phyloP scores from a whole-genome alignment of 2,888 invertebrate species.

The Andricus quercusramuli region DNA sequence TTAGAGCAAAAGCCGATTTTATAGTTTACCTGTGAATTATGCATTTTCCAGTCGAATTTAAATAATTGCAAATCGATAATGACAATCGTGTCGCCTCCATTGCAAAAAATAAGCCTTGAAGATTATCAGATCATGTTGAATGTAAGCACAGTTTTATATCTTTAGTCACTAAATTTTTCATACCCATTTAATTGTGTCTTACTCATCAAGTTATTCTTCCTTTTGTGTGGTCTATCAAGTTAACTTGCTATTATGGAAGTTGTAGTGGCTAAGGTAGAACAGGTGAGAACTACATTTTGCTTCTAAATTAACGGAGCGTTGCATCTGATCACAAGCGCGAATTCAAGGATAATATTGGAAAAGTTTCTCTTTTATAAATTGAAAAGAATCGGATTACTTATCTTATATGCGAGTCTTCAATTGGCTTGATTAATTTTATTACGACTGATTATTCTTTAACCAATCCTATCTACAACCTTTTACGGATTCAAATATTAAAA shows the following conservation, averaged over 20 bases:
- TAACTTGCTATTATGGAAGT: not conserved
- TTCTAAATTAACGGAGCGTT: not conserved
- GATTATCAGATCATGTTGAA: not conserved
- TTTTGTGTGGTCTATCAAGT: not conserved
- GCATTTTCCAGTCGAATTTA: not conserved
- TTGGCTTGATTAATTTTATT: not conserved
- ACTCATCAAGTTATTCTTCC: not conserved
- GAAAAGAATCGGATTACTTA: not conserved
- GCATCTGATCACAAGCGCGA: not conserved
- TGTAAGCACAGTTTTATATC: not conserved
- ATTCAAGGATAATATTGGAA: not conserved
- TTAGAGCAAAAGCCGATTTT: not conserved
- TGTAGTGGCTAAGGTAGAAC: not conserved
- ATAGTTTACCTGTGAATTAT: not conserved
- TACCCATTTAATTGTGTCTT: not conserved
- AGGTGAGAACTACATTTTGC: not conserved
- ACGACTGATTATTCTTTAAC: not conserved
- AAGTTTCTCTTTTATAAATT: not conserved
- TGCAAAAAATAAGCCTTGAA: not conserved
- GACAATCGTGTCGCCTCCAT: not conserved
- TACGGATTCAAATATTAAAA: too few species aligned
- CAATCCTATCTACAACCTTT: not conserved
- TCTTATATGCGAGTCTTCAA: not conserved
- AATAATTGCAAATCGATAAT: not conserved
- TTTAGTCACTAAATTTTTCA: not conserved